Conservation (phyloP, 2,888 invertebrate species). For the Lapara coniferarum region DNA sequence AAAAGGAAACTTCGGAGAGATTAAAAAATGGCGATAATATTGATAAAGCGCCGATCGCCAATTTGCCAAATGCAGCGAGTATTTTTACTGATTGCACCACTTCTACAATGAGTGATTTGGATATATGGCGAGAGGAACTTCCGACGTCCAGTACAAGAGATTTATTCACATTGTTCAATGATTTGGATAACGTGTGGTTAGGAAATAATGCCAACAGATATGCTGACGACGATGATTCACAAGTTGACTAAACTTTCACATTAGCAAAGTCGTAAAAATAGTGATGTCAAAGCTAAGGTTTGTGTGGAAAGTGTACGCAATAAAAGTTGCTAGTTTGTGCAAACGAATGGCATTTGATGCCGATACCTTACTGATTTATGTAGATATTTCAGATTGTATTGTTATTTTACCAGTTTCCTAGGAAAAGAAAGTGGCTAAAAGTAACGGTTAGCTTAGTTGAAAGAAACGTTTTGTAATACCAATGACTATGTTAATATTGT, state of each 20-base stretch:
- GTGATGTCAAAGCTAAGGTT: slow-evolving; percentile 10
- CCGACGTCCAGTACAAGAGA: slow-evolving; percentile 29
- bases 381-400: background rate
- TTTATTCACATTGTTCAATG: slow-evolving; percentile 37
- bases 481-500: background rate
- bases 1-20: slow-evolving; percentile 69
- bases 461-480: background rate
- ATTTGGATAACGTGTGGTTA: slow-evolving; percentile 31
- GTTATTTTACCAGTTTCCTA: background rate
- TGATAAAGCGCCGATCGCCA: slow-evolving; percentile 15
- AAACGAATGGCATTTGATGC: background rate
- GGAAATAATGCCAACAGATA: slow-evolving; percentile 30
- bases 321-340: background rate
- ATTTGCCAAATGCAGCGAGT: slow-evolving; percentile 31
- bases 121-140: slow-evolving; percentile 44
- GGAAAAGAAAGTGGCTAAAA: background rate
- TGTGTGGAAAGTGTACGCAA: slow-evolving; percentile 12
- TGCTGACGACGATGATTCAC: slow-evolving; percentile 17
- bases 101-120: slow-evolving; percentile 47
- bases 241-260: slow-evolving; percentile 24
- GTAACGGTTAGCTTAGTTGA: background rate
- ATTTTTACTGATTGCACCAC: slow-evolving; percentile 34
- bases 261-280: slow-evolving; percentile 22
- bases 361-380: background rate
- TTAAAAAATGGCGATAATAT: slow-evolving; percentile 46